Evolutionary conservation across 2,113 vertebrate genomes (phyloP), one percentile per base, ranked within the genome.

Genomic region (Centrocercus urophasianus): DNA sequence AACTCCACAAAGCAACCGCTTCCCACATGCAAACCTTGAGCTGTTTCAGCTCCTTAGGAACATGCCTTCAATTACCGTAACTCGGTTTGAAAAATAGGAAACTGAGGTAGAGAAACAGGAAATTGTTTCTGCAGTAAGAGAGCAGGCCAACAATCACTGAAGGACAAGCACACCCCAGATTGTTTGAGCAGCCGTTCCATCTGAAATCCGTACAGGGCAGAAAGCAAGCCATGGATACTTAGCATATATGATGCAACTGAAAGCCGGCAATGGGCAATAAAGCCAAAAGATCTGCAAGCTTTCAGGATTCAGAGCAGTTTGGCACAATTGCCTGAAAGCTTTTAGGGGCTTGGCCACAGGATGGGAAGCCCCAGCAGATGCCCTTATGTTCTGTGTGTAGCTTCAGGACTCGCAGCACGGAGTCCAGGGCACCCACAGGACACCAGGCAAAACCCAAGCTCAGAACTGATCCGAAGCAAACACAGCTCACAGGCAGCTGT

Each of bases 201-300:
- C 43, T 54, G 3, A 21, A 34, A 63, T 18, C 56, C 59, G 19
- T 0, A 43, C 13, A 47, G 10, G 25, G 52, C 52, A 30, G 52
- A 54, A 54, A 54, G 30, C 15, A 54, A 30, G 27, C 5, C 52
- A 54, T 4, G 25, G 52, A 28, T 21, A 60, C 36, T 8, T 27
- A 2, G n/a, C n/a, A 47, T 3, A 20, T 3, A 15, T 5, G 22
- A 0, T 1, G 3, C 12, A 27, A 9, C 32, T n/a, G 20, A 3
- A 73, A 25, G 18, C 25, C 47, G 67, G 47, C 14, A 86, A 30
- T 1, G 17, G 9, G 14, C 28, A 32, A 32, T 11, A 4, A 66
- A 64, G 43, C 6, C 27, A 64, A 22, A 72, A 34, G 2, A 42
- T 56, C 40, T 61, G 25, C 32, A 56, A 78, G 52, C 6, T 77